Evolutionary conservation across 2,888 invertebrate species (phyloP), one percentile per base, ranked within the genome.

Genomic region (Sussaba pulchella): DNA sequence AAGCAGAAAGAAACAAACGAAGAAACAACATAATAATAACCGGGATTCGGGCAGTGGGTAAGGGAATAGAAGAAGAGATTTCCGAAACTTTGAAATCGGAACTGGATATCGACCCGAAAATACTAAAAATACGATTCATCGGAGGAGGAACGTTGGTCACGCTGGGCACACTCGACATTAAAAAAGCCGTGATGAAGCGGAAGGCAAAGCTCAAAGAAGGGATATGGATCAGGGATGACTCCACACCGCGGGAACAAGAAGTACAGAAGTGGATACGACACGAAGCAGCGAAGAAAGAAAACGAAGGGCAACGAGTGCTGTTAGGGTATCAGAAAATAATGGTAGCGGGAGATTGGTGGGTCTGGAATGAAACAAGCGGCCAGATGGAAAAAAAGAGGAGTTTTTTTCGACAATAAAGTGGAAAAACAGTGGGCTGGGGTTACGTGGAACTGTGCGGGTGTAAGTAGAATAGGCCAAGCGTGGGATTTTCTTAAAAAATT

Each of bases 221-320:
- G 5, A 45, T 47, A 6, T 54, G 63, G 67, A 17, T 70, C 1
- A 24, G 67, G 10, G 78, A 67, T 12, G n/a, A 78, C 39, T 24
- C 21, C 12, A 72, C 69, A 1, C 14, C 0, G 14, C 47, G 73
- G 10, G 73, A 73, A 26, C 31, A 31, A 14, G 61, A 73, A 12
- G 66, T 78, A 4, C 24, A 59, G 41, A 21, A 41, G 4, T 69
- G 78, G 67, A 4, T 78, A 41, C 54, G 17, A 14, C 17, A 0
- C 1, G 24, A 14, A n/a, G 73, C 57, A 6, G 6, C 6, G 2
- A 17, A 39, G 26, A 31, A 31, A 14, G n/a, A n/a, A 52, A 2
- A 26, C 1, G 14, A 2, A 8, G 72, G 67, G 14, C 36, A 31
- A 10, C 12, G 5, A 1, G 52, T 57, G 0, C 36, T 31, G n/a